Conservation (phyloP, 2,797 vertebrate genomes). For the Leuciscus waleckii region DNA sequence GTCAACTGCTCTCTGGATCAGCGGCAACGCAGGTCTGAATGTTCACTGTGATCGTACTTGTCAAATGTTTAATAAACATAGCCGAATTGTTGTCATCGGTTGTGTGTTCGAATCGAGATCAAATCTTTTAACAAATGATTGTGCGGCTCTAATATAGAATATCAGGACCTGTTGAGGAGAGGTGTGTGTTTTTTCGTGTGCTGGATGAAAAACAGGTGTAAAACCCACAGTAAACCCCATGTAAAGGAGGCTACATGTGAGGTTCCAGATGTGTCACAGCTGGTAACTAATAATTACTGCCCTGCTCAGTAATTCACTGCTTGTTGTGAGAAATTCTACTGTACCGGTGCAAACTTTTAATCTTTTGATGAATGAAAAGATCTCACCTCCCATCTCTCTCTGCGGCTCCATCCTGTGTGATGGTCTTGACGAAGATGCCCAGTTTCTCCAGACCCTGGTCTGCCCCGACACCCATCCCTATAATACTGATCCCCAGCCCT, state of each 20-base stretch:
- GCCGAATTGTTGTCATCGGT: neutral
- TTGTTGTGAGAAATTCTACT: neutral
- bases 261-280: neutral
- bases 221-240: neutral
- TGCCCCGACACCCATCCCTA: conserved; percentile 94
- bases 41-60: neutral
- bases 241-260: neutral
- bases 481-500: conserved; percentile 93
- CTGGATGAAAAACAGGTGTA: neutral
- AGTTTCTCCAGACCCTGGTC: conserved; percentile 94
- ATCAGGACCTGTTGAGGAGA: neutral
- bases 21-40: neutral
- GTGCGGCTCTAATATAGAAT: neutral
- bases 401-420: conserved; percentile 90
- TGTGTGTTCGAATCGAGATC: neutral
- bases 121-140: neutral
- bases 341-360: neutral
- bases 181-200: neutral
- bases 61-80: neutral
- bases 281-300: neutral
- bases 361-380: neutral
- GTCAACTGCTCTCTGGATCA: neutral
- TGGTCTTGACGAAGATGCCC: conserved; percentile 94
- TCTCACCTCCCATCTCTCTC: conserved; percentile 88
- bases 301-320: neutral